A percentile compares a stretch with the other conserved stretches of the same genome.
These are phyloP conservation scores for Psittacara wagleri DNA, from an alignment of 2,113 vertebrate genomes.

Conservation along the genomic window DNA sequence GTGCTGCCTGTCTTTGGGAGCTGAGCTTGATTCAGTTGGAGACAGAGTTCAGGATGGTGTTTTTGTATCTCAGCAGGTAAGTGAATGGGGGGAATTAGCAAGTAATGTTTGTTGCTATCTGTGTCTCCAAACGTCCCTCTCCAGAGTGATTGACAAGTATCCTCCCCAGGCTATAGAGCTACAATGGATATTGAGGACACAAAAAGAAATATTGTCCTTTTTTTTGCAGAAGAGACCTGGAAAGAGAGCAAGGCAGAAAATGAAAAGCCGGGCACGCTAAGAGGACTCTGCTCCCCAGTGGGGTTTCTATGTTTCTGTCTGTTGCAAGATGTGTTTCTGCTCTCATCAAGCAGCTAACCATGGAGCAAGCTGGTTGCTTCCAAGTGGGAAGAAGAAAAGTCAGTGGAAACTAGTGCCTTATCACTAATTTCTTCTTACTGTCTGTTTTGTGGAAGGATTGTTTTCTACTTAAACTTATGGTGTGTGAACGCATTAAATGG, in stretches of 20 bases:
- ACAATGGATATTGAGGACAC: background rate
- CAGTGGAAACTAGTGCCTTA: slow-evolving; percentile 1
- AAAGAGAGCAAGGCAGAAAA: slow-evolving; percentile 87
- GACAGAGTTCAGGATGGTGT: background rate
- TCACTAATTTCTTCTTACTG: background rate
- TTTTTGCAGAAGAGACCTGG: slow-evolving; percentile 90
- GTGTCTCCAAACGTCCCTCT: background rate
- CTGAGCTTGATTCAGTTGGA: background rate
- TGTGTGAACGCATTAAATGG: slow-evolving; percentile 30
- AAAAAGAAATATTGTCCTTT: background rate
- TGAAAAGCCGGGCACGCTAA: slow-evolving; percentile 80
- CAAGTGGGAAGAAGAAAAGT: background rate
- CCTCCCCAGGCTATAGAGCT: background rate
- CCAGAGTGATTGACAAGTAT: background rate
- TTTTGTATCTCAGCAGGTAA: background rate
- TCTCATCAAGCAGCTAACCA: background rate
- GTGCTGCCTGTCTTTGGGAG: background rate
- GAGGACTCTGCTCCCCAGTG: background rate
- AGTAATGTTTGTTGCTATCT: background rate
- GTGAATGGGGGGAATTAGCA: background rate
- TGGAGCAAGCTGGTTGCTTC: background rate
- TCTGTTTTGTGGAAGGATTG: background rate
- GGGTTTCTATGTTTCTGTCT: background rate
- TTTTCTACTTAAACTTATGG: background rate
- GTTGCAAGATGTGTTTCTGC: background rate